Percentiles rank a stretch among this genome's conserved stretches.
Conservation (phyloP, 2,888 invertebrate species). For the Chydorus sphaericus region DNA sequence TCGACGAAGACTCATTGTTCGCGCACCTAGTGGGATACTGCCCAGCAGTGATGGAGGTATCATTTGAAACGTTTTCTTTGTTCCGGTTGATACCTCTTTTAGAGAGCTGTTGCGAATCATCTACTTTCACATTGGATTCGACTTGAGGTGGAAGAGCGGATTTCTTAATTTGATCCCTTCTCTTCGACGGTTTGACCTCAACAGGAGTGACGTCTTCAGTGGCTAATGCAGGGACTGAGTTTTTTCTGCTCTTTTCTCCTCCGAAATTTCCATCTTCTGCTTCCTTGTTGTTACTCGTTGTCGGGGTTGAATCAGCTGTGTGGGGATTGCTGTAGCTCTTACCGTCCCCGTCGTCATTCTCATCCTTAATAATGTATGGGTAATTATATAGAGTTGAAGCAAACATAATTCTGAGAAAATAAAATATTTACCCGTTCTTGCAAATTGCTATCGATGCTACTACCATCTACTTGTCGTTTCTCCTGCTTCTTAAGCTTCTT, state of each 20-base stretch:
- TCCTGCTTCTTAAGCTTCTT: conserved; percentile 93
- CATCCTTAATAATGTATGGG: conserved; percentile 3
- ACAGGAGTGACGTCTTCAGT: not conserved
- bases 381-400: too few species aligned
- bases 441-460: too few species aligned
- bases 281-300: conserved; percentile 3
- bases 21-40: conserved; percentile 20
- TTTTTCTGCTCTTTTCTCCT: conserved; percentile 44
- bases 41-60: too few species aligned
- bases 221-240: conserved; percentile 20
- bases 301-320: conserved; percentile 2
- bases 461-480: conserved; percentile 45
- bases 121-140: not conserved
- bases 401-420: too few species aligned
- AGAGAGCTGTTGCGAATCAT: too few species aligned
- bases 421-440: too few species aligned
- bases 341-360: not conserved
- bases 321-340: not conserved
- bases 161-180: too few species aligned
- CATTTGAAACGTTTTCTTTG: conserved; percentile 39
- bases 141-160: too few species aligned
- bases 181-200: not conserved
- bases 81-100: conserved; percentile 31
- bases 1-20: too few species aligned
- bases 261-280: conserved; percentile 28